Percentiles rank a stretch among this genome's conserved stretches.
phyloP scores from a whole-genome alignment of 2,113 vertebrate genomes.

The Brachionichthys hirsutus region DNA sequence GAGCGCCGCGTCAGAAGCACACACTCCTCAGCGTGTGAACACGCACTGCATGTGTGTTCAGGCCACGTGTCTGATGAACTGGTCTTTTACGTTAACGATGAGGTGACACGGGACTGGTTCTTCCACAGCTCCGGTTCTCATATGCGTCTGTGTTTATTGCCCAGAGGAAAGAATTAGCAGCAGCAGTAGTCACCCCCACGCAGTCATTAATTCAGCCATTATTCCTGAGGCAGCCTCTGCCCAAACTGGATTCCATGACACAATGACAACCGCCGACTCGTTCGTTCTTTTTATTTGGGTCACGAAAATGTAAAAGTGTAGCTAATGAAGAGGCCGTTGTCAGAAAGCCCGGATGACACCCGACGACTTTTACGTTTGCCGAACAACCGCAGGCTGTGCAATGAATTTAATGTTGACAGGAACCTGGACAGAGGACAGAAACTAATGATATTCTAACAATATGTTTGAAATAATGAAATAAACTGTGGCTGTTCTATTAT shows the following conservation, averaged over 20 bases:
- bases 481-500: too few species aligned
- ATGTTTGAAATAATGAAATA: too few species aligned
- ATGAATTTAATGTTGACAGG: neutral
- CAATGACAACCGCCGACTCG: conserved; percentile 5
- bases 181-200: conserved; percentile 36
- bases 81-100: neutral
- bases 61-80: conserved; percentile 4
- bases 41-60: neutral
- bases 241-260: conserved; percentile 17
- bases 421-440: neutral
- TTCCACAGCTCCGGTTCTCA: neutral
- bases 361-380: conserved; percentile 26
- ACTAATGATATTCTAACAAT: too few species aligned
- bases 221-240: conserved; percentile 16
- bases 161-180: conserved; percentile 14
- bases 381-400: neutral
- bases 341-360: conserved; percentile 20
- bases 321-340: conserved; percentile 14
- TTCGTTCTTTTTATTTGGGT: conserved; percentile 29
- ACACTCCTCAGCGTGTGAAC: neutral
- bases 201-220: conserved; percentile 25
- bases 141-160: conserved; percentile 17
- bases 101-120: neutral
- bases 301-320: conserved; percentile 2
- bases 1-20: neutral